These are phyloP conservation scores for Furcula furcula DNA, from an alignment of 2,888 invertebrate species.

Conservation along the genomic window DNA sequence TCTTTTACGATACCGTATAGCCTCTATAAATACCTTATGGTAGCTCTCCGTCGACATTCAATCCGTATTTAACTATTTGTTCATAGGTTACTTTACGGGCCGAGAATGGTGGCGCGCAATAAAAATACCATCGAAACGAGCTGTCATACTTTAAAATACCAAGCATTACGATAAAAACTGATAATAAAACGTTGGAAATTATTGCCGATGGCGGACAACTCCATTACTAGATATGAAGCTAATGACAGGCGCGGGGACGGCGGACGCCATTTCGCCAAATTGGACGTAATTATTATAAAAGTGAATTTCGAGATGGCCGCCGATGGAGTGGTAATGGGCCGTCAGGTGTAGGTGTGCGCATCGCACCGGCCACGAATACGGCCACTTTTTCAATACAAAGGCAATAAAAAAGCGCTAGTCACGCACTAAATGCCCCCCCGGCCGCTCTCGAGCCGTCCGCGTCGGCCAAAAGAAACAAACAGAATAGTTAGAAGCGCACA, in stretches of 20 bases:
- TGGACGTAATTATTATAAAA: conserved; percentile 60
- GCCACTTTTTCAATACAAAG: conserved; percentile 73
- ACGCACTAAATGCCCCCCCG: conserved; percentile 72
- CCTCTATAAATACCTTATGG: conserved; percentile 43
- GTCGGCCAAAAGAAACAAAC: conserved; percentile 76
- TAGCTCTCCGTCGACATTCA: conserved; percentile 41
- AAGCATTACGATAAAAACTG: conserved; percentile 39
- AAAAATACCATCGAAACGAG: conserved; percentile 46
- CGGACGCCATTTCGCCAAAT: conserved; percentile 53
- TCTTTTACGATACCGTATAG: conserved; percentile 45
- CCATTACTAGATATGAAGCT: conserved; percentile 55
- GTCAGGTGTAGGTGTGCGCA: conserved; percentile 53
- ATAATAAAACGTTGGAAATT: conserved; percentile 48
- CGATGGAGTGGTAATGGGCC: conserved; percentile 43
- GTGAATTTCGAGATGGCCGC: conserved; percentile 42
- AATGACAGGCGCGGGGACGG: conserved; percentile 39
- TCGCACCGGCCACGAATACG: conserved; percentile 21
- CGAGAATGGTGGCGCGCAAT: conserved; percentile 32
- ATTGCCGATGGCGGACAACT: conserved; percentile 43
- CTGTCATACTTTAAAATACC: conserved; percentile 49
- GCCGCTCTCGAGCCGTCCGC: conserved; percentile 58
- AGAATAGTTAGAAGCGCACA: conserved; percentile 69
- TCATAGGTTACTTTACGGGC: conserved; percentile 28
- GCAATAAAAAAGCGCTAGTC: conserved; percentile 76
- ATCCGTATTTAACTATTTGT: conserved; percentile 40